phyloP scores from a whole-genome alignment of 2,797 vertebrate species.

The Poecilia picta region DNA sequence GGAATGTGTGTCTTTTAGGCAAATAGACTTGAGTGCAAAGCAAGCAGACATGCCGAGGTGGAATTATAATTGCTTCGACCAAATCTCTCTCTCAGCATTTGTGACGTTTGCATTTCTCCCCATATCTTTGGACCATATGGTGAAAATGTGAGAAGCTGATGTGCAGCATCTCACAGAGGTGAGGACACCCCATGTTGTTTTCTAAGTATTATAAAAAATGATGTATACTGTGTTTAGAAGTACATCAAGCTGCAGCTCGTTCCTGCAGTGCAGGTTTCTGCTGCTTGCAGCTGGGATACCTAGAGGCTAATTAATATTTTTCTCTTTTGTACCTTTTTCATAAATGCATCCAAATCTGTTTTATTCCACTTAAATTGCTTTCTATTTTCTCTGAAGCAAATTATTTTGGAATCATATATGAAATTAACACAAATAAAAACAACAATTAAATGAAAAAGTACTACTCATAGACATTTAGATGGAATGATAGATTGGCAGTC shows the following conservation, averaged over 20 bases:
- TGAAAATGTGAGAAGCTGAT: conserved; percentile 9
- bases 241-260: neutral
- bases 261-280: neutral
- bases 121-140: conserved; percentile 22
- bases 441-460: neutral
- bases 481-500: neutral
- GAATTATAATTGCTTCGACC: conserved; percentile 67
- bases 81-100: conserved; percentile 67
- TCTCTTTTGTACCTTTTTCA: neutral
- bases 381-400: neutral
- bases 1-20: conserved; percentile 75
- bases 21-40: conserved; percentile 64
- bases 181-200: neutral
- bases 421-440: neutral
- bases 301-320: neutral
- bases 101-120: conserved; percentile 40
- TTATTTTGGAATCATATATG: neutral
- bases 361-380: neutral
- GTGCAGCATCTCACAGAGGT: neutral
- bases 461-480: neutral
- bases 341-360: neutral
- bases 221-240: neutral
- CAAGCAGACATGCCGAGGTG: conserved; percentile 62
- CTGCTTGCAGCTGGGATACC: neutral
- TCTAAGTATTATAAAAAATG: neutral